phyloP scores from a whole-genome alignment of 1,140 invertebrate genomes.

The Battus philenor region DNA sequence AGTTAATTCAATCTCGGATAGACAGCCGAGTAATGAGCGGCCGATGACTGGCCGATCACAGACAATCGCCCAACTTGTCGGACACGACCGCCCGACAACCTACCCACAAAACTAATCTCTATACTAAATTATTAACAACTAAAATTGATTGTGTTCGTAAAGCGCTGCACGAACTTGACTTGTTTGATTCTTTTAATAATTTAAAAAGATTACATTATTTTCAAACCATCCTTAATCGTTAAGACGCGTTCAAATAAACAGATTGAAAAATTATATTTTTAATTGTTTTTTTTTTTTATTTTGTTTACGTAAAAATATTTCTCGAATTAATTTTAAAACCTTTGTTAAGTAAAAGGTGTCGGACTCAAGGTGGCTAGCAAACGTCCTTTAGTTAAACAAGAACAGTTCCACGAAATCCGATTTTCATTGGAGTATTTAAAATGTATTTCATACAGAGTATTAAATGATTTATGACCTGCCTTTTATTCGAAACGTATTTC shows the following conservation, averaged over 20 bases:
- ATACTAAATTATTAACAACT: constrained; percentile 21
- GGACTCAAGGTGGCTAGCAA: neutral
- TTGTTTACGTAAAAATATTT: neutral
- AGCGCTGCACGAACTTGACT: constrained; percentile 2
- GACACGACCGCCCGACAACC: constrained; percentile 26
- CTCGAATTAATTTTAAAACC: too few relatives aligned
- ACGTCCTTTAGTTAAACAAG: neutral
- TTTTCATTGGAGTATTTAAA: constrained; percentile 10
- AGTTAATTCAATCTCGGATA: constrained; percentile 53
- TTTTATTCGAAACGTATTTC: constrained; percentile 73
- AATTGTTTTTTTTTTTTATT: neutral
- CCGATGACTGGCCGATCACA: constrained; percentile 48
- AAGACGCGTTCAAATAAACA: constrained; percentile 10
- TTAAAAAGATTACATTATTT: constrained; percentile 15
- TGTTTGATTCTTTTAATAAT: constrained; percentile 12
- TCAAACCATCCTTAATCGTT: constrained; percentile 5
- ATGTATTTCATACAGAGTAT: constrained; percentile 8
- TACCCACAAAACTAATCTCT: constrained; percentile 30
- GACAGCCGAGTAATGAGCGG: constrained; percentile 48
- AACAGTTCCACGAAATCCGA: constrained; percentile 12
- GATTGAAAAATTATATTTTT: constrained; percentile 4
- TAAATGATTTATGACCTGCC: constrained; percentile 47
- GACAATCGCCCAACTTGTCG: constrained; percentile 21
- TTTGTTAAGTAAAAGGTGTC: neutral
- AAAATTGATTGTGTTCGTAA: constrained; percentile 18